These are phyloP conservation scores for Tenodera sinensis DNA, from an alignment of 2,888 invertebrate genomes.

Conservation along the genomic window DNA sequence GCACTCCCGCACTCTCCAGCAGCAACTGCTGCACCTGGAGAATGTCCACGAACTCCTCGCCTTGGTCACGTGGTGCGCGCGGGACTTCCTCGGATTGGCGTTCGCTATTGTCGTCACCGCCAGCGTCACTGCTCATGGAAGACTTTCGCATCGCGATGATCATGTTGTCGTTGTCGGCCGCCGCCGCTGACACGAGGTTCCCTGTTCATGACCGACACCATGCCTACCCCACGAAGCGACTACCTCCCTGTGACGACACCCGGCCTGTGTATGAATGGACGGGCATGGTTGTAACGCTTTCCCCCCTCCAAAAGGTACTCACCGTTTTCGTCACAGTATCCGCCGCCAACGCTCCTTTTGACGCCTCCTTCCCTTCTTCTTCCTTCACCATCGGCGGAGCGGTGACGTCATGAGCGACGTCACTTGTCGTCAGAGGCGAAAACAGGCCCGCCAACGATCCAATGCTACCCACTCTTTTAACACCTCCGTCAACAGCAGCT, in stretches of 20 bases:
- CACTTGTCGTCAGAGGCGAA: conserved; percentile 11
- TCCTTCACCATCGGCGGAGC: conserved; percentile 1
- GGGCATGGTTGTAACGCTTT: background rate
- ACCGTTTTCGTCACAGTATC: conserved; percentile 18
- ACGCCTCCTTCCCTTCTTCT: background rate
- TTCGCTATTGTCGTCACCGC: conserved; percentile 38
- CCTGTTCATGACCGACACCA: background rate
- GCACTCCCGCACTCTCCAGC: conserved; percentile 46
- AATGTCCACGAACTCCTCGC: conserved; percentile 76
- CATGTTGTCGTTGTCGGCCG: background rate
- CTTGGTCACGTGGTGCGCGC: conserved; percentile 36
- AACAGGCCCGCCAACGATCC: conserved; percentile 9
- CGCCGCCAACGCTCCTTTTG: conserved; percentile 8
- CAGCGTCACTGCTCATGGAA: background rate
- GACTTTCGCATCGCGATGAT: background rate
- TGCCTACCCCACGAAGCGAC: background rate
- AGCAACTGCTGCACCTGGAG: conserved; percentile 75
- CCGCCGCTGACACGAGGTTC: background rate
- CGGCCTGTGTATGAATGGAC: conserved; percentile 4
- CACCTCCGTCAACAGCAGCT: background rate
- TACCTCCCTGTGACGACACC: background rate
- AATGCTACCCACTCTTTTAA: background rate
- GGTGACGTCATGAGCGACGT: conserved; percentile 9
- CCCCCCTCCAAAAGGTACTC: background rate
- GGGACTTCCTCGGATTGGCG: conserved; percentile 45